Evolutionary conservation across 2,888 invertebrate species (phyloP), one percentile per base, ranked within the genome.

Genomic region (Leptothorax acervorum): DNA sequence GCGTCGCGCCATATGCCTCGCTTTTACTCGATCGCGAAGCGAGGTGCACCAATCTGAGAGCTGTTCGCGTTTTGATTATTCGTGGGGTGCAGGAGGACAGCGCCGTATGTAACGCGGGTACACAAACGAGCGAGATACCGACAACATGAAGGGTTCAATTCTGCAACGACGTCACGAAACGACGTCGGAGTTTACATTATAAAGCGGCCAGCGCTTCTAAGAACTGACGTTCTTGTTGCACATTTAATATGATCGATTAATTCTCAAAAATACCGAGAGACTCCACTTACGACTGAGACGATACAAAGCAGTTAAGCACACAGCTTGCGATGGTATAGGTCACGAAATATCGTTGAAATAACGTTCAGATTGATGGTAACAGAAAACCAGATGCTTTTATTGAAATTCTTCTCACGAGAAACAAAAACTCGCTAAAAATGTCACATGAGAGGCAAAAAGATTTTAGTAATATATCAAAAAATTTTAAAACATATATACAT

Each of bases 1-100:
- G 66, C 42, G 18, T 66, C 66, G 70, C 51, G 75, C 85, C 85
- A 85, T 85, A 85, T 85, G 85, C 83, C 63, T 84, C 73, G 39
- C 45, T 78, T 68, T 83, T 31, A 65, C 48, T 23, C 23, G 23
- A 31, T 62, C 76, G 74, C 76, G 76, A 62, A 12, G 53, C 45
- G 70, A 83, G 70, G 71, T 63, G 81, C 83, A 35, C 68, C 75
- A 85, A 85, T 85, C 83, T 85, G 70, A 53, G 35, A 81, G 57
- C 42, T 31, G 81, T 71, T 81, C 71, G 81, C 71, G 48, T 68
- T 84, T 81, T 73, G 84, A 84, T 81, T 84, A 73, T 79, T 62
- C 79, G 39, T 62, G 35, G 79, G 62, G 68, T 42, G 28, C 15
- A 12, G 39, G n/a, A 63, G 62, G 55, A 45, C 48, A 75, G n/a